Base-by-base conservation (phyloP, 2,797 vertebrate species). In the Lepidocolaptes lacrymiger region DNA sequence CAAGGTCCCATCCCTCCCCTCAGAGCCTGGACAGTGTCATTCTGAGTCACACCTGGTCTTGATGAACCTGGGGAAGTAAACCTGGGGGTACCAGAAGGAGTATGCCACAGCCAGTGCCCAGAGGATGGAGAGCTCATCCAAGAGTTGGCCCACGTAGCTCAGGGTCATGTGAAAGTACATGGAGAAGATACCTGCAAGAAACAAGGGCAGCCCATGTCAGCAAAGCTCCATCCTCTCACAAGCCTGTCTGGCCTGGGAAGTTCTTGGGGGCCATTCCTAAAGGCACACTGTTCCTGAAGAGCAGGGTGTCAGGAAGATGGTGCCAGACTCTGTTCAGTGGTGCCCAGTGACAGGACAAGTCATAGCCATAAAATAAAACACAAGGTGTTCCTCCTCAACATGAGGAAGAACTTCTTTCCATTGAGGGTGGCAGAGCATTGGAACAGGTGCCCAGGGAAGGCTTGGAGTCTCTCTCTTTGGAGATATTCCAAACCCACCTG, bases 121-220 rank as follows among this genome's bases (percentile, higher is more conserved):
- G 73, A 99, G 97, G 96, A 99, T 99, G 37, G 99, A 98, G 64
- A 99, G 96, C 89, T 99, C 99, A 2, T 99, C 99, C 95, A 99
- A 93, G 97, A 99, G 98, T 97, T 99, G 99, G 23, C 99, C 99
- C 55, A 99, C 91, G 0, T 99, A 99, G 95, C 99, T 99, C 34
- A 99, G 98, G 1, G 99, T 99, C 99, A 99, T 99, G 97, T 99
- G 99, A 92, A 99, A 99, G 91, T 99, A 99, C 4, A 96, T 95
- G 6, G 99, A 99, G 97, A 99, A 99, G 12, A 98, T 4, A 7
- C 99, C 99, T 99, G 93, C 30, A 23, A 74, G 58, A 23, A 64
- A 24, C n/a, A 49, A 89, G 32, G 71, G 8, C 59, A 63, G 24
- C 6, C 21, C n/a, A 18, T 34, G 43, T 72, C 46, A 84, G 49